These are phyloP conservation scores for Aleiodes sp. DNA, from an alignment of 1,140 invertebrate species.

Conservation along the genomic window DNA sequence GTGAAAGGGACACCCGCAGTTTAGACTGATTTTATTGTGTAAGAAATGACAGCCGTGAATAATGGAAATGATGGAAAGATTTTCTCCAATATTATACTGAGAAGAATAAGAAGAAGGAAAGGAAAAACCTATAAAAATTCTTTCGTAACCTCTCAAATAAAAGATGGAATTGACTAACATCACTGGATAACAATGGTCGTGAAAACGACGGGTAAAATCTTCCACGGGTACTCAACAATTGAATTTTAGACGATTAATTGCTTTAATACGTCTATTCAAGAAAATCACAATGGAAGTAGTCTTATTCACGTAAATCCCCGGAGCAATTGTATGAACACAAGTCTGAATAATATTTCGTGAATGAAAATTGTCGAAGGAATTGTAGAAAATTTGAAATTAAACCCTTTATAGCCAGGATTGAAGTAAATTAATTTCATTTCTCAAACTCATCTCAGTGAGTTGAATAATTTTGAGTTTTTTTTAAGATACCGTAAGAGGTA, in stretches of 20 bases:
- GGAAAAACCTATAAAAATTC: constrained; percentile 8
- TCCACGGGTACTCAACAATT: constrained; percentile 17
- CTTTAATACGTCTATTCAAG: constrained; percentile 37
- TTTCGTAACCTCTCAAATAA: not conserved
- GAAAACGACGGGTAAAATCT: not conserved
- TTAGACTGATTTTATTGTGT: not conserved
- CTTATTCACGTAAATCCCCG: constrained; percentile 7
- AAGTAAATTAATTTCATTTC: not conserved
- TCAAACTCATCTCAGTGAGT: not conserved
- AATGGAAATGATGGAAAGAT: not conserved
- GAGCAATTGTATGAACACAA: not conserved
- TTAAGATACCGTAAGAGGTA: not conserved
- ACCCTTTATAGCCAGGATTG: not conserved
- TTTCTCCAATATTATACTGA: not conserved
- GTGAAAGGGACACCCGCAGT: not conserved
- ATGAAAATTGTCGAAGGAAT: not conserved
- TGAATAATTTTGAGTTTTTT: not conserved
- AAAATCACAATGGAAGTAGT: constrained; percentile 24
- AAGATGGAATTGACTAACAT: constrained; percentile 19
- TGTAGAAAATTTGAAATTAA: not conserved
- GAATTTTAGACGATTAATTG: constrained; percentile 34
- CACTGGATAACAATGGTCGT: constrained; percentile 9
- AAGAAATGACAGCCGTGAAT: not conserved
- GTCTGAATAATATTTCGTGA: not conserved
- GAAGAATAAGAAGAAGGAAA: not conserved